phyloP scores from a whole-genome alignment of 2,797 vertebrate species.

The Onychomys leucogaster region DNA sequence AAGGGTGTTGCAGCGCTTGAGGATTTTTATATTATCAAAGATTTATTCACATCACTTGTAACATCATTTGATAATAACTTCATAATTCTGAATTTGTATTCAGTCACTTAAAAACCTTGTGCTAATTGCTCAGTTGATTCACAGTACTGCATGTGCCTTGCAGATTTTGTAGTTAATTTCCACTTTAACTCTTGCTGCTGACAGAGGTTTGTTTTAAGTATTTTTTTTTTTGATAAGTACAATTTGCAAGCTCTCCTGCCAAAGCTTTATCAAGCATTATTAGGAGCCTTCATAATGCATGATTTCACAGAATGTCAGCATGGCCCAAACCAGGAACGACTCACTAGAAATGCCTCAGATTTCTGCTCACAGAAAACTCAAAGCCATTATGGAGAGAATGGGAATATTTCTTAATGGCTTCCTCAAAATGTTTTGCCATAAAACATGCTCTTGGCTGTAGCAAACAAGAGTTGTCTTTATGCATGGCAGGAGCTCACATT shows the following conservation, averaged over 20 bases:
- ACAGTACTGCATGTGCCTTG: constrained; percentile 72
- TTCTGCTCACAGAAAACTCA: constrained; percentile 70
- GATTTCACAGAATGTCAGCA: constrained; percentile 25
- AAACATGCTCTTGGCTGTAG: constrained; percentile 62
- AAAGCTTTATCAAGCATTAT: constrained; percentile 55
- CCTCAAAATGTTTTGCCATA: background rate
- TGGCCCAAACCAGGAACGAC: constrained; percentile 52
- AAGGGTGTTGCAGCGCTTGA: constrained; percentile 25
- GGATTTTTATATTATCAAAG: constrained; percentile 77
- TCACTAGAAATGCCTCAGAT: constrained; percentile 40
- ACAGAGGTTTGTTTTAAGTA: constrained; percentile 62
- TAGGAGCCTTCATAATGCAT: constrained; percentile 19
- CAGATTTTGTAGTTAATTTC: constrained; percentile 68
- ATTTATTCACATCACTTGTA: constrained; percentile 82
- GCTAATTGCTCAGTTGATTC: constrained; percentile 83
- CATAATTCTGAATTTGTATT: constrained; percentile 82
- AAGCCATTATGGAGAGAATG: constrained; percentile 57
- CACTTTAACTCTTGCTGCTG: constrained; percentile 73
- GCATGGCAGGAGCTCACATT: background rate
- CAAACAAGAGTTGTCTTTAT: background rate
- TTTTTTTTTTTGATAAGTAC: constrained; percentile 58
- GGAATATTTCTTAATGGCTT: constrained; percentile 70
- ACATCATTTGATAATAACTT: constrained; percentile 83
- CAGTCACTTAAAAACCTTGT: constrained; percentile 76
- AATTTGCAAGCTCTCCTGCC: background rate